phyloP scores from a whole-genome alignment of 2,797 vertebrate species.

The Setipinna tenuifilis region DNA sequence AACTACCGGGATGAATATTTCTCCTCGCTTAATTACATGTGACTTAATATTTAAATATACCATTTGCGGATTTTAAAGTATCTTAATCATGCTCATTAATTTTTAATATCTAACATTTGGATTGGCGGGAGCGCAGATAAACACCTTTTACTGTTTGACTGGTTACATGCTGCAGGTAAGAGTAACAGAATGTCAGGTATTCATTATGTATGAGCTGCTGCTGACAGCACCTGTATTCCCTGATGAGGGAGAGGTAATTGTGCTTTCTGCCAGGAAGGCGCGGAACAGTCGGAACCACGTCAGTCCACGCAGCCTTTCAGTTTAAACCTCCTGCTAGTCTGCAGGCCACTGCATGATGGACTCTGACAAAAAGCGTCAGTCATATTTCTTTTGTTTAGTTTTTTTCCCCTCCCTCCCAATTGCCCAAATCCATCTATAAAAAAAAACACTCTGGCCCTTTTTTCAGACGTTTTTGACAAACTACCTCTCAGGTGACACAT shows the following conservation, averaged over 20 bases:
- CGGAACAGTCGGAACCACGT: slow-evolving; percentile 59
- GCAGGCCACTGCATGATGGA: slow-evolving; percentile 28
- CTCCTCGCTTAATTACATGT: slow-evolving; percentile 93
- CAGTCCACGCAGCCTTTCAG: slow-evolving; percentile 38
- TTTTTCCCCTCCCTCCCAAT: background rate
- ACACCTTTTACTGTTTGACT: slow-evolving; percentile 92
- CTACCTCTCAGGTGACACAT: background rate
- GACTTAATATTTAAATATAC: slow-evolving; percentile 97
- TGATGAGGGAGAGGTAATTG: slow-evolving; percentile 74
- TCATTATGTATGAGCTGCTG: slow-evolving; percentile 77
- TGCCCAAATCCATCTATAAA: background rate
- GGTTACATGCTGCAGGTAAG: slow-evolving; percentile 87
- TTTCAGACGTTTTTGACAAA: background rate
- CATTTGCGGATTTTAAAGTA: slow-evolving; percentile 92
- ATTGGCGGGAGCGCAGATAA: slow-evolving; percentile 83
- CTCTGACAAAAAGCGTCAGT: slow-evolving; percentile 2
- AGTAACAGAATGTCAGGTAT: slow-evolving; percentile 84
- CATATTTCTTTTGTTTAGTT: slow-evolving; percentile 19
- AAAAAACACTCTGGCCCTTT: background rate
- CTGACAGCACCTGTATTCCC: slow-evolving; percentile 66
- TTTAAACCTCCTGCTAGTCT: slow-evolving; percentile 44
- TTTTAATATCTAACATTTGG: slow-evolving; percentile 90
- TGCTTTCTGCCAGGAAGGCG: slow-evolving; percentile 65
- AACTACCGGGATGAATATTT: slow-evolving; percentile 94
- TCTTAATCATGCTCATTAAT: slow-evolving; percentile 95